These are phyloP conservation scores for Folsomia candida DNA, from an alignment of 2,888 invertebrate species.

Conservation along the genomic window DNA sequence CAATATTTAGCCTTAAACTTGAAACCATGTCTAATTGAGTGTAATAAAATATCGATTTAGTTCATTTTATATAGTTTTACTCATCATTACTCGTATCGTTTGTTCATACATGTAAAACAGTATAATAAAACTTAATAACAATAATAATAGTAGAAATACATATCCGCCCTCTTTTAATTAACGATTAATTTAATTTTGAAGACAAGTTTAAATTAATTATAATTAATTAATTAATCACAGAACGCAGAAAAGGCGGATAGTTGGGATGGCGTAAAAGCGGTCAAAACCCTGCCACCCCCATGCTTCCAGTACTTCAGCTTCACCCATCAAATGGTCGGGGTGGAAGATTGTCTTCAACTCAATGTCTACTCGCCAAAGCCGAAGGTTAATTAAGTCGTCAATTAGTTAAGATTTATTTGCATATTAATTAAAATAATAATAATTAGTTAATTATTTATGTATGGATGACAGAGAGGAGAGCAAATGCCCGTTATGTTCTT, in stretches of 20 bases:
- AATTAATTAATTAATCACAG: slow-evolving; percentile 10
- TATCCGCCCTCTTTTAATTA: background rate
- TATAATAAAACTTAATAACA: background rate
- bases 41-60: too few relatives aligned
- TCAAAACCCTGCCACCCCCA: slow-evolving; percentile 17
- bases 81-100: too few relatives aligned
- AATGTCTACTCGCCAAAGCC: slow-evolving; percentile 20
- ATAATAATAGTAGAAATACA: background rate
- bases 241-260: slow-evolving; percentile 10
- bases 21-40: too few relatives aligned
- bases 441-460: too few relatives aligned
- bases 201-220: background rate
- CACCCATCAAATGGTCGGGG: slow-evolving; percentile 16
- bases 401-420: background rate
- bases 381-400: slow-evolving; percentile 9
- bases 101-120: too few relatives aligned
- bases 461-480: background rate
- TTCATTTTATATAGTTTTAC: too few relatives aligned
- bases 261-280: slow-evolving; percentile 25
- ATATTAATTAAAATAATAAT: background rate
- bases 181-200: slow-evolving; percentile 2
- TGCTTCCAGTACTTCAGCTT: slow-evolving; percentile 28
- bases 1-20: too few relatives aligned
- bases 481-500: slow-evolving; percentile 31
- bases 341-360: slow-evolving; percentile 29